Evolutionary conservation across 2,888 invertebrate species (phyloP).

Genomic region (Drosophila infuscata): DNA sequence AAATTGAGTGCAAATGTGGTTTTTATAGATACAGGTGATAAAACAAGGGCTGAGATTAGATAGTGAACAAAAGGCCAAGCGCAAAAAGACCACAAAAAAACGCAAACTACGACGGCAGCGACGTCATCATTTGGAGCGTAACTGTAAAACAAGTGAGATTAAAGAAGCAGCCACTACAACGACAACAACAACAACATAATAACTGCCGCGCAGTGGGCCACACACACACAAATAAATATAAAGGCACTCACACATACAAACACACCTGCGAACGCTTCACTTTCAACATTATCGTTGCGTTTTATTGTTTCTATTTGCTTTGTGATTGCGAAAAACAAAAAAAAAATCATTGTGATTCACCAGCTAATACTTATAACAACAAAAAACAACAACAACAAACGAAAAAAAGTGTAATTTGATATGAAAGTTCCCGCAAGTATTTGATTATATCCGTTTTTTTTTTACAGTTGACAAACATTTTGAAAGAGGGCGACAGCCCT

Average conservation of each 20-base stretch:
- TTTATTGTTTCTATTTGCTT: constrained; percentile 69
- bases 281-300: constrained; percentile 80
- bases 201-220: constrained; percentile 54
- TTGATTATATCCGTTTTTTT: constrained; percentile 3
- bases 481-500: constrained; percentile 36
- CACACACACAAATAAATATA: constrained; percentile 3
- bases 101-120: constrained; percentile 56
- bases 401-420: constrained; percentile 58
- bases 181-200: constrained; percentile 29
- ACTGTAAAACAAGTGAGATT: constrained; percentile 77
- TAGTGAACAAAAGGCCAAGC: constrained; percentile 52
- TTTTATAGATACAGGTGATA: not conserved
- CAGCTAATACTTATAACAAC: constrained; percentile 15
- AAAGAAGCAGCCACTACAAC: constrained; percentile 34
- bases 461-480: constrained; percentile 39
- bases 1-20: constrained; percentile 30
- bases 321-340: constrained; percentile 72
- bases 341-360: constrained; percentile 53
- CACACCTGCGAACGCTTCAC: constrained; percentile 76
- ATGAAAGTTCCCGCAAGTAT: constrained; percentile 65
- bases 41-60: constrained; percentile 53
- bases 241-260: constrained; percentile 17
- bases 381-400: constrained; percentile 25
- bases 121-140: constrained; percentile 75
- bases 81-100: constrained; percentile 17